Conservation (phyloP, 1,140 invertebrate genomes). For the Brachionus calyciflorus region DNA sequence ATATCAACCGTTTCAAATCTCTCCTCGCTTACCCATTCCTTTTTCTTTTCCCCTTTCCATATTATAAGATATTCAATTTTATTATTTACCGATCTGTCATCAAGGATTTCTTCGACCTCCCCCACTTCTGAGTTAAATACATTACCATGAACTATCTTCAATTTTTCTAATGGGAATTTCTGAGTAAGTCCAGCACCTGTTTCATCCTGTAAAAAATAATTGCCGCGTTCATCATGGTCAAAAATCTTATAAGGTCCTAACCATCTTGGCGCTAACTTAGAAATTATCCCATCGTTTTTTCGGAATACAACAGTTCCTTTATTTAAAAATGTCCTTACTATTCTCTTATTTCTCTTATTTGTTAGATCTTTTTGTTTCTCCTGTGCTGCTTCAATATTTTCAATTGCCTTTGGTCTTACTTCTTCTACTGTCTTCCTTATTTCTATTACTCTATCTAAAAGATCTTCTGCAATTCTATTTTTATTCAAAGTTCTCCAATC, state of each 20-base stretch:
- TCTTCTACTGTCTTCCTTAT: constrained; percentile 7
- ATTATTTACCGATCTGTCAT: constrained; percentile 19
- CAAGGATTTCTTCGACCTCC: constrained; percentile 13
- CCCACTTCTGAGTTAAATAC: background rate
- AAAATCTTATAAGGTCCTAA: constrained; percentile 17
- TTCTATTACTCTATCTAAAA: constrained; percentile 7
- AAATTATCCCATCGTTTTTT: constrained; percentile 26
- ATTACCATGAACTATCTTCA: background rate
- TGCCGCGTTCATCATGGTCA: constrained; percentile 13
- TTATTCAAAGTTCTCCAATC: background rate
- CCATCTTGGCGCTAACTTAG: constrained; percentile 9
- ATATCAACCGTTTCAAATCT: background rate
- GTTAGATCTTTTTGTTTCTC: background rate
- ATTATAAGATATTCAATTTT: constrained; percentile 37
- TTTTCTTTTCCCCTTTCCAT: constrained; percentile 11
- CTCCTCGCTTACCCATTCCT: constrained; percentile 18
- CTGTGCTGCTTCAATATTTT: constrained; percentile 9
- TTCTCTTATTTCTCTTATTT: background rate
- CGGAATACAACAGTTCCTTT: background rate
- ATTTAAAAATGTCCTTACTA: background rate
- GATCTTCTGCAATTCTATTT: background rate
- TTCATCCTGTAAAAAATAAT: background rate
- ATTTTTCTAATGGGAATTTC: constrained; percentile 8
- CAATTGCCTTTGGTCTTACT: background rate
- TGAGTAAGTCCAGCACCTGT: background rate